These are phyloP conservation scores for Ctenodactylus gundi DNA, from an alignment of 2,113 vertebrate genomes.

Conservation along the genomic window DNA sequence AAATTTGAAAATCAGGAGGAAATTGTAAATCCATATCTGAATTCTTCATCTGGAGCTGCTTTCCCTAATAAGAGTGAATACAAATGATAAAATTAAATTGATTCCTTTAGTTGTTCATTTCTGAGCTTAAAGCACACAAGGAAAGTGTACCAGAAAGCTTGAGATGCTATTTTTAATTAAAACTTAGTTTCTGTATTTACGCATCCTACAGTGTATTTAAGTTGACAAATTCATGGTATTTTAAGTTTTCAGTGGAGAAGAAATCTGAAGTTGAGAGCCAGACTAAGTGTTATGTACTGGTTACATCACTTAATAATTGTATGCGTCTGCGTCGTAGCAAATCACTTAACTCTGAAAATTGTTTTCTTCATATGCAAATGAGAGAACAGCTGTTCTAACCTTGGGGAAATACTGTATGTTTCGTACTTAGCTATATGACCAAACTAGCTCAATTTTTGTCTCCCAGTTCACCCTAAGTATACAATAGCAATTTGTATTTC, in stretches of 20 bases:
- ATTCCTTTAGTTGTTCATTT: background rate
- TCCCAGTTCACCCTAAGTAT: background rate
- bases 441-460: background rate
- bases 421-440: background rate
- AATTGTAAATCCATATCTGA: background rate
- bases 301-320: background rate
- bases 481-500: background rate
- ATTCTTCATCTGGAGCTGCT: background rate
- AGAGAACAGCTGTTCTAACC: background rate
- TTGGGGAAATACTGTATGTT: background rate
- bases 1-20: background rate
- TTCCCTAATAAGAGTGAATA: background rate
- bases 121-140: background rate
- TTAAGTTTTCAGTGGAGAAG: constrained; percentile 8
- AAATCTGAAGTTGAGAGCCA: background rate
- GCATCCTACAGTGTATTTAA: background rate
- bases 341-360: constrained; percentile 25
- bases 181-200: background rate
- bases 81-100: constrained; percentile 9
- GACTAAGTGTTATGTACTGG: background rate
- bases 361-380: constrained; percentile 28
- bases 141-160: background rate
- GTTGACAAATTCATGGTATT: background rate
- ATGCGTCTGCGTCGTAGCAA: background rate
- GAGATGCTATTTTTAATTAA: background rate